Conservation (phyloP, 2,113 vertebrate genomes). For the Aix galericulata region DNA sequence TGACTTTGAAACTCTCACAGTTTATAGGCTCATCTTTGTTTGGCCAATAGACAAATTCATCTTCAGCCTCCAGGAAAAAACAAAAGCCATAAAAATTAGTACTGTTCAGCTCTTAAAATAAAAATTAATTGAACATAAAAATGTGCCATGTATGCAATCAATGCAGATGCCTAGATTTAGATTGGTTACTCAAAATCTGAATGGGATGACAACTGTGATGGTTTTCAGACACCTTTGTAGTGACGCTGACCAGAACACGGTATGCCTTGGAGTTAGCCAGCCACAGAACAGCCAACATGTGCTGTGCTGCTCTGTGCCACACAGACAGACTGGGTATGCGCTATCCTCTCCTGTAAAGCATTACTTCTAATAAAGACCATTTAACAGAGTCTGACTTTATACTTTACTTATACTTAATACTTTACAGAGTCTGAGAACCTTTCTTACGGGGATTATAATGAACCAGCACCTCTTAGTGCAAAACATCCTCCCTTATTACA, state of each 20-base stretch:
- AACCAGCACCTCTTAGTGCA: background rate
- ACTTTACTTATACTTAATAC: background rate
- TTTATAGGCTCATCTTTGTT: slow-evolving; percentile 87
- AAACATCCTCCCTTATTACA: background rate
- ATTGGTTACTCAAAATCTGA: background rate
- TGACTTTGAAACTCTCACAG: slow-evolving; percentile 89
- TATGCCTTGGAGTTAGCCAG: rapidly evolving
- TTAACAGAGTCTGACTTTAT: background rate
- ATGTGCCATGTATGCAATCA: rapidly evolving
- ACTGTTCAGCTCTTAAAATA: background rate
- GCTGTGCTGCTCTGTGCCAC: background rate
- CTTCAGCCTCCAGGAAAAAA: slow-evolving; percentile 77
- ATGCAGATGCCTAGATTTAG: background rate
- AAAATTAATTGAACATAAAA: background rate
- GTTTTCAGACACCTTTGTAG: background rate
- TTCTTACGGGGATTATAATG: background rate
- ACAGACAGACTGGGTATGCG: background rate
- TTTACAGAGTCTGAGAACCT: background rate
- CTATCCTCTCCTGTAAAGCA: background rate
- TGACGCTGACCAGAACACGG: background rate
- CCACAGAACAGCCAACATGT: rapidly evolving
- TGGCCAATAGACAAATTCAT: slow-evolving; percentile 88
- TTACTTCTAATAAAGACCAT: background rate
- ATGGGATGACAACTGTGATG: background rate
- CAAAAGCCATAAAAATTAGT: background rate